A percentile compares a stretch with the other conserved stretches of the same genome.
phyloP scores from a whole-genome alignment of 2,888 invertebrate species.

The Athalia rosae region DNA sequence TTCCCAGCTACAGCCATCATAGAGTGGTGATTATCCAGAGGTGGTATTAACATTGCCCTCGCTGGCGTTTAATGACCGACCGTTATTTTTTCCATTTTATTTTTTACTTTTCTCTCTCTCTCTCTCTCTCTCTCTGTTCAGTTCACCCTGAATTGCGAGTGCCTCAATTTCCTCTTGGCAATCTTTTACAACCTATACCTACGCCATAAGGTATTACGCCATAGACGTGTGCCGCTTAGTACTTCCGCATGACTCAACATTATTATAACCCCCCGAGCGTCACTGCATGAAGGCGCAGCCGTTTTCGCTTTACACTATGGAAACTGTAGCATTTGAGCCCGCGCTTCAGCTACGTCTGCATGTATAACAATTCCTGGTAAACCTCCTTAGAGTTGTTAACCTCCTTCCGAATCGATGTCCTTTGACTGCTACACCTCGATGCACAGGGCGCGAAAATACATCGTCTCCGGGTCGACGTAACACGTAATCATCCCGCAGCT shows the following conservation, averaged over 20 bases:
- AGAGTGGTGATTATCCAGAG: conserved; percentile 23
- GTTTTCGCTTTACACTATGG: background rate
- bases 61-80: conserved; percentile 8
- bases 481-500: background rate
- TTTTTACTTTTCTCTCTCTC: background rate
- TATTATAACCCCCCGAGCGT: background rate
- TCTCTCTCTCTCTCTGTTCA: background rate
- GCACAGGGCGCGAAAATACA: conserved; percentile 7
- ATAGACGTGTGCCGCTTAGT: background rate
- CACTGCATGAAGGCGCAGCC: background rate
- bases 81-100: background rate
- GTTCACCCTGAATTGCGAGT: too few species aligned
- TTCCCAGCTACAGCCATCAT: background rate
- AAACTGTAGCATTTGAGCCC: too few species aligned
- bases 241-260: conserved; percentile 13
- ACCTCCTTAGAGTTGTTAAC: background rate
- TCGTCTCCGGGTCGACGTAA: background rate
- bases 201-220: too few species aligned
- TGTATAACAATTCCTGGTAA: conserved; percentile 22
- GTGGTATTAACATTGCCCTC: conserved; percentile 12
- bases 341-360: background rate
- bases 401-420: conserved; percentile 16
- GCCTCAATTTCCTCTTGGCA: conserved; percentile 19
- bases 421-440: conserved; percentile 12
- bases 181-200: background rate